Percentiles rank a stretch among this genome's conserved stretches.
Evolutionary conservation across 2,113 vertebrate species (phyloP).

Genomic region (Pollachius pollachius): DNA sequence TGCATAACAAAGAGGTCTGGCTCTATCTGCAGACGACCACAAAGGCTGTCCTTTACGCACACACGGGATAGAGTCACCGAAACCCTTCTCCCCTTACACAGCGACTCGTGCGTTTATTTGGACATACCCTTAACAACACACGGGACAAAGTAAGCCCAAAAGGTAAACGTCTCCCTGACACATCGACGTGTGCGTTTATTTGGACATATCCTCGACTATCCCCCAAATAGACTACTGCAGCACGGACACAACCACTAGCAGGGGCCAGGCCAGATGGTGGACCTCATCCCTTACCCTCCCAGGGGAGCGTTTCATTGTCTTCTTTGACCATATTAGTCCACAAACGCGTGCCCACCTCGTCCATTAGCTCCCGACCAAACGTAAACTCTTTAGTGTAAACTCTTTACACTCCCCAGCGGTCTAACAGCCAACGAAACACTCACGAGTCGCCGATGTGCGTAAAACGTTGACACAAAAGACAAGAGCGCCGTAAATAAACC

Average conservation of each 20-base stretch:
- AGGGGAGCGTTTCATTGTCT: constrained; percentile 42
- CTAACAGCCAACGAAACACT: constrained; percentile 20
- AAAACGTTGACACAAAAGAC: neutral
- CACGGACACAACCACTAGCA: too few species aligned
- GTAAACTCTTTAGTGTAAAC: constrained; percentile 55
- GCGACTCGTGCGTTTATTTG: too few species aligned
- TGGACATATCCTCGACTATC: constrained; percentile 13
- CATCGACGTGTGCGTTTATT: neutral
- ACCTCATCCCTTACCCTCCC: constrained; percentile 48
- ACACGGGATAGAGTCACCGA: too few species aligned
- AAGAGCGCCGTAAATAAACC: neutral
- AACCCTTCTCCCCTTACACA: too few species aligned
- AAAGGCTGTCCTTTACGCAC: too few species aligned
- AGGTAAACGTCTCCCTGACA: constrained; percentile 36
- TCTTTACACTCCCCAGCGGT: constrained; percentile 24
- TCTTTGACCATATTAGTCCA: constrained; percentile 72
- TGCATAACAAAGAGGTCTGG: constrained; percentile 15
- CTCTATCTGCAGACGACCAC: too few species aligned
- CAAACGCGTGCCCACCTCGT: constrained; percentile 49
- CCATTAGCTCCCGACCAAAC: constrained; percentile 55
- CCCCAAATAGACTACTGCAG: constrained; percentile 56
- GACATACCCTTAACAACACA: constrained; percentile 33
- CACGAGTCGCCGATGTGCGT: neutral
- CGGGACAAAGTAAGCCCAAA: constrained; percentile 46
- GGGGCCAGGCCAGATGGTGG: constrained; percentile 50